Evolutionary conservation across 2,888 invertebrate species (phyloP), one percentile per base, ranked within the genome.

Genomic region (Spicauda simplicius): DNA sequence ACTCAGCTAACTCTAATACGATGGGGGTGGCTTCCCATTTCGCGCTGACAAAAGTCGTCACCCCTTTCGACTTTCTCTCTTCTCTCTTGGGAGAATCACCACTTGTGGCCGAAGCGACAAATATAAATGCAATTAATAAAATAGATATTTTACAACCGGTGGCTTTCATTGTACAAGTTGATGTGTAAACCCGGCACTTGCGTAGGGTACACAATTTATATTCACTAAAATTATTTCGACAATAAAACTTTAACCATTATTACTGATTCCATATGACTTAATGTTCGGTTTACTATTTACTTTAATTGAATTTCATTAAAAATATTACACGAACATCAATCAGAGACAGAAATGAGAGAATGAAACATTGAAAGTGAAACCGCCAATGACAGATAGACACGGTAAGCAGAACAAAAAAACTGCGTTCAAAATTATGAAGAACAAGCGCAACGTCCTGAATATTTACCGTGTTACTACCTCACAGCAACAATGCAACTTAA

Each of bases 21-120:
- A 99, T 91, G 10, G 99, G 99, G 18, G 99, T 98, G 63, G 97
- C 95, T 74, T 95, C 94, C 99, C 99, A 99, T 94, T 99, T 98
- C 1, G 99, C 98, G 87, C 98, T 97, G 48, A 99, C 95, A 64
- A 97, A 94, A 30, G 97, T 97, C 16, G 97, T 97, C 16, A 98
- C 97, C 64, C 97, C 96, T 90, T 97, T 98, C 14, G 95, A 88
- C 83, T 95, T 96, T 76, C 85, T 93, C 73, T 90, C 90, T 75
- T 87, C 86, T 61, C 85, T 80, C 76, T 85, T 88, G 52, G 76
- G 73, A 70, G 75, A 70, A 69, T 89, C 86, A 69, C 75, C 74
- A 77, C 81, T 80, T 54, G 77, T 77, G 63, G 84, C 83, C 71
- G 83, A 77, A 76, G 78, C 76, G 74, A 83, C 72, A 78, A 81